Conservation (phyloP, 2,888 invertebrate genomes). For the Pachymerium ferrugineum region DNA sequence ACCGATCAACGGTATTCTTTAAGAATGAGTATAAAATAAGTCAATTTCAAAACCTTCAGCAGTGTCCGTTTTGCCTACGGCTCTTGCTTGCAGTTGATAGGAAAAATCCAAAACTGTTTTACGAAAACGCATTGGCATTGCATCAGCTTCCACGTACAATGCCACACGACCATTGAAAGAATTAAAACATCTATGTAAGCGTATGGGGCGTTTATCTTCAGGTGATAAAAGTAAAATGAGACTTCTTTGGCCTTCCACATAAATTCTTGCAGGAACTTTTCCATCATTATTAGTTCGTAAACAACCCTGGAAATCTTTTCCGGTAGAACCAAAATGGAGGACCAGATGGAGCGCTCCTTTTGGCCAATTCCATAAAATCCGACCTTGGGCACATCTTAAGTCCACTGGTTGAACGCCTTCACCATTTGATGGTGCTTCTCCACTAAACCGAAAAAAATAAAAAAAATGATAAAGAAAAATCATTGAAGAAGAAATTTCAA, state of each 20-base stretch:
- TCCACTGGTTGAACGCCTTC: conserved; percentile 67
- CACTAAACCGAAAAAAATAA: background rate
- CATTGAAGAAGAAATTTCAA: too few relatives aligned
- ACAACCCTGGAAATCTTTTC: conserved; percentile 53
- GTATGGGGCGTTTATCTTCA: conserved; percentile 49
- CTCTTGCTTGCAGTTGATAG: background rate
- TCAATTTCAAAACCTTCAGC: too few relatives aligned
- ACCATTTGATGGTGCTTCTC: background rate
- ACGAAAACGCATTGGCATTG: background rate
- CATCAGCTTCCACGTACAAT: conserved; percentile 58
- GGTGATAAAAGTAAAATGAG: conserved; percentile 58
- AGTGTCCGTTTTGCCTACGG: background rate
- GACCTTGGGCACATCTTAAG: conserved; percentile 66
- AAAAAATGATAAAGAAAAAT: too few relatives aligned
- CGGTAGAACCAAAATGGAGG: conserved; percentile 54
- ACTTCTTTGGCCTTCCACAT: conserved; percentile 59
- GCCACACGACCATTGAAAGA: conserved; percentile 60
- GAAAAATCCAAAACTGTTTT: background rate
- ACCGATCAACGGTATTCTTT: too few relatives aligned
- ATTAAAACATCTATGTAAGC: conserved; percentile 54
- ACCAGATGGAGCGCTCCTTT: conserved; percentile 65
- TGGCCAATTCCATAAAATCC: conserved; percentile 67
- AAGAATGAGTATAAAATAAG: too few relatives aligned
- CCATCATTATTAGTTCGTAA: conserved; percentile 52
- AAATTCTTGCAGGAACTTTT: conserved; percentile 53